phyloP scores from a whole-genome alignment of 1,140 invertebrate species.

The Diorhabda elongata region DNA sequence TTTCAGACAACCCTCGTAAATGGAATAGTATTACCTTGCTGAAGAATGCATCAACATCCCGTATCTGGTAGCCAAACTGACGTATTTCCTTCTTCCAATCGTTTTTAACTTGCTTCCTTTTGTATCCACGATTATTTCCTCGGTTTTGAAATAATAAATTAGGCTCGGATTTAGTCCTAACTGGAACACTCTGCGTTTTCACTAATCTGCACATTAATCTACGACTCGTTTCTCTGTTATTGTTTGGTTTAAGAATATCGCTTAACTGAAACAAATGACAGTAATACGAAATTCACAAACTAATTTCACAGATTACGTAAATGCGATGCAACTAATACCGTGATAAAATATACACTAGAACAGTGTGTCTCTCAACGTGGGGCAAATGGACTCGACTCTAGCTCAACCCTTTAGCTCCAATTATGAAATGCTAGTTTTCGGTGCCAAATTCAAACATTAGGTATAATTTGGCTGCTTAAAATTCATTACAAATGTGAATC shows the following conservation, averaged over 20 bases:
- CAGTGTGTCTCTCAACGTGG: too few species aligned
- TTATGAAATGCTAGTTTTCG: too few species aligned
- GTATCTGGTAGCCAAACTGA: conserved; percentile 69
- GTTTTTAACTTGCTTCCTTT: conserved; percentile 35
- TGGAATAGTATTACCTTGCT: conserved; percentile 54
- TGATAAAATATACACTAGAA: too few species aligned
- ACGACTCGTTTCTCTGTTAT: conserved; percentile 28
- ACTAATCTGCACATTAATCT: conserved; percentile 31
- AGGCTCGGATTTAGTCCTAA: conserved; percentile 42
- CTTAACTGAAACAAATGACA: conserved; percentile 13
- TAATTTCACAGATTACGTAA: too few species aligned
- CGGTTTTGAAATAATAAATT: conserved; percentile 32
- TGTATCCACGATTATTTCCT: conserved; percentile 29
- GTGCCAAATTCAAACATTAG: too few species aligned
- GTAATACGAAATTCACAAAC: too few species aligned
- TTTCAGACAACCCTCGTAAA: not conserved
- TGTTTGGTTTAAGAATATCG: conserved; percentile 19
- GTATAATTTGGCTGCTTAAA: too few species aligned
- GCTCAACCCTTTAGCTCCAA: too few species aligned
- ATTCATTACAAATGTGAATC: too few species aligned
- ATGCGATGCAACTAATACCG: too few species aligned
- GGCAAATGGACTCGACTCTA: too few species aligned
- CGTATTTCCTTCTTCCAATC: conserved; percentile 46
- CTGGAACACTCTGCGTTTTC: conserved; percentile 32
- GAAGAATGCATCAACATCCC: conserved; percentile 68